Base-by-base conservation (phyloP, 1,140 invertebrate species). In the Battus philenor region DNA sequence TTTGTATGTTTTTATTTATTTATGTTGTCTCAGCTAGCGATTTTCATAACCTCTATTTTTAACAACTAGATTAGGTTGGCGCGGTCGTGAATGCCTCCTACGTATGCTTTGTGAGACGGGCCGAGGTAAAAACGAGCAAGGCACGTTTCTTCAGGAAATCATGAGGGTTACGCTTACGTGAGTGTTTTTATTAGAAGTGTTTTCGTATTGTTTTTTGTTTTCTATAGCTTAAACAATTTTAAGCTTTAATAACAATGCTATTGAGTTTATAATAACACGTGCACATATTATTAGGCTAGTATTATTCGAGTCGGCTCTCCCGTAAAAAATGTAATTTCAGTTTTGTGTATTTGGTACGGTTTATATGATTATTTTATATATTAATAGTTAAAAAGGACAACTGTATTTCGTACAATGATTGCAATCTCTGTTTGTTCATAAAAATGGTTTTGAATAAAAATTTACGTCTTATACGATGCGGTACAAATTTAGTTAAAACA, bases 111-210 rank as follows among this genome's bases (percentile, higher is more conserved):
- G 90, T 59, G 85, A 88, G 36, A 73, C 86, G 11, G 79, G 84
- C 17, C 75, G 81, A 53, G 68, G 79, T 10, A 81, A 68, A 20
- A 62, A 36, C 10, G 50, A 77, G 44, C 78, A 81, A 39, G 86
- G 86, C n/a, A 77, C 73, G 33, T 90, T 90, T 59, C 54, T 90
- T 7, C 88, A 89, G 10, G 89, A 90, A 79, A 89, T 90, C 43
- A 54, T 90, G 13, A 85, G 85, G 61, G 79, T 83, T 20, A 84
- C 89, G 32, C 90, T 91, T 73, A 88, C 88, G 90, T 91, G 68
- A 89, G 89, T 87, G 47, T 33, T 50, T 54, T 39, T 47, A 39
- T 18, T 39, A 41, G 38, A 31, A 32, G 27, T 41, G 18, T 41
- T 32, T 41, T 41, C 24, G 33, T 39, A 48, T 41, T 39, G 34